phyloP scores from a whole-genome alignment of 1,140 invertebrate genomes.

The Pseudomyrmex concolor region DNA sequence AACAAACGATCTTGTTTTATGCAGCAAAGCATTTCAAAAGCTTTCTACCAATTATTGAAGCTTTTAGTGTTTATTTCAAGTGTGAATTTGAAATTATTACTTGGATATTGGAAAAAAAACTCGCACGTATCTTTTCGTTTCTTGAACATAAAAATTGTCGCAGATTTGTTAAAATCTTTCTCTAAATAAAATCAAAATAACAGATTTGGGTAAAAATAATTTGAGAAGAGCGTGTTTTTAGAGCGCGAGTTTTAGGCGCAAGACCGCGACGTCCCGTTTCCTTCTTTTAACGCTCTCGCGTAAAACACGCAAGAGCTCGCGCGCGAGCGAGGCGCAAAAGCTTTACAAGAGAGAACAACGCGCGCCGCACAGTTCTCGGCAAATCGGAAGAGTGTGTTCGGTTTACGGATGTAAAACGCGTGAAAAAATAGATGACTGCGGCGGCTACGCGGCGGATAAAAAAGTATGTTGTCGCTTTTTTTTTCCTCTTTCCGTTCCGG shows the following conservation, averaged over 20 bases:
- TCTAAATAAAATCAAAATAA: background rate
- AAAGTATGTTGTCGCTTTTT: conserved; percentile 23
- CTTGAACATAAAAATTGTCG: conserved; percentile 29
- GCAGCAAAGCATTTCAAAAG: background rate
- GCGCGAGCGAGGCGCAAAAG: background rate
- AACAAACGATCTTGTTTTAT: background rate
- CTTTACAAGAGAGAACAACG: background rate
- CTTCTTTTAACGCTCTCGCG: background rate
- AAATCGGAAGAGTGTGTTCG: background rate
- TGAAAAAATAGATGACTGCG: conserved; percentile 32
- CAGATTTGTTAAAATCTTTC: background rate
- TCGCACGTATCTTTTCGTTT: background rate
- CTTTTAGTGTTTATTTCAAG: too few species aligned
- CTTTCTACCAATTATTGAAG: background rate
- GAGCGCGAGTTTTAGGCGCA: too few species aligned
- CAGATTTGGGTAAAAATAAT: too few species aligned
- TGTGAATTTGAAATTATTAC: too few species aligned
- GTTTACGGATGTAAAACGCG: conserved; percentile 42
- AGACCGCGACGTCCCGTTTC: background rate
- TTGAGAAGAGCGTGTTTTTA: too few species aligned
- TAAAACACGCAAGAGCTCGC: background rate
- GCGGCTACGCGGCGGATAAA: conserved; percentile 1
- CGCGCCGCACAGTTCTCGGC: background rate
- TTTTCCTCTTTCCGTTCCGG: background rate
- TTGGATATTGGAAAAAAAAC: too few species aligned